Evolutionary conservation across 2,113 vertebrate genomes (phyloP).

Genomic region (human): GRCh38 chr9:70585001-70585500

Average conservation of each 20-base stretch:
- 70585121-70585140: background rate
- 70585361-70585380: background rate
- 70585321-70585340: background rate
- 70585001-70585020: background rate
- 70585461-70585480: background rate
- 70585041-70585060: background rate
- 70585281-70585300: background rate
- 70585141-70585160: background rate
- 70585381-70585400: background rate
- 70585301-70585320: background rate
- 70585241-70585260: background rate
- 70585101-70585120: background rate
- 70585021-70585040: background rate
- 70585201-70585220: background rate
- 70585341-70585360: background rate
- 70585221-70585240: background rate
- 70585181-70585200: slow-evolving; percentile 1
- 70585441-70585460: background rate
- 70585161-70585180: background rate
- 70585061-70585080: background rate
- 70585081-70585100: background rate
- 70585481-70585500: background rate
- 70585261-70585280: background rate
- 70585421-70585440: background rate
- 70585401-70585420: background rate